Evolutionary conservation across 1,140 invertebrate genomes (phyloP).

Genomic region (Tenebrio molitor): DNA sequence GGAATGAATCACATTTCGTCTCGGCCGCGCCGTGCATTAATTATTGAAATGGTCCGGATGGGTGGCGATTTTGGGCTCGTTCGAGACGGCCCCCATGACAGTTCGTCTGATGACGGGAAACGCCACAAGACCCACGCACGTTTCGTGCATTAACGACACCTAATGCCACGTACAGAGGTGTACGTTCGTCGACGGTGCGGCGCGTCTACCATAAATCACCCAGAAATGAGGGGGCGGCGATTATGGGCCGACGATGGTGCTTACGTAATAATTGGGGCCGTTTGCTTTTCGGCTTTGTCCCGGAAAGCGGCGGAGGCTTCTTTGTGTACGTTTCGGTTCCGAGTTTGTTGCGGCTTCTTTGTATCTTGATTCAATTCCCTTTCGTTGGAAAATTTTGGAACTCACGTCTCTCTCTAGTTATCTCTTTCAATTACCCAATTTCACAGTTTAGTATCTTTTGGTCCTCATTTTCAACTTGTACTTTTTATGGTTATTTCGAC

Average conservation of each 20-base stretch:
- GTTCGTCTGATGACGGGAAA: conserved; percentile 1
- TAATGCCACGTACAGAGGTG: conserved; percentile 12
- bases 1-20: conserved; percentile 21
- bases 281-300: not conserved
- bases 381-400: too few relatives aligned
- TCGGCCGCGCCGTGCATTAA: conserved; percentile 3
- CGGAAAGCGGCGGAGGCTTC: not conserved
- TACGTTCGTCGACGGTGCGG: too few relatives aligned
- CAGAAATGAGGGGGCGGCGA: too few relatives aligned
- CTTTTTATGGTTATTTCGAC: too few relatives aligned
- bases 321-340: too few relatives aligned
- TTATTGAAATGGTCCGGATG: conserved; percentile 13
- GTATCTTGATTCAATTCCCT: too few relatives aligned
- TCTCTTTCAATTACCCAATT: too few relatives aligned
- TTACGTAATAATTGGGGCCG: conserved; percentile 15
- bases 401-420: too few relatives aligned
- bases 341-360: too few relatives aligned
- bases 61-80: conserved; percentile 1
- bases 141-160: conserved; percentile 24
- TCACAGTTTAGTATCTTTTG: too few relatives aligned
- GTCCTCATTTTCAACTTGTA: too few relatives aligned
- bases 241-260: not conserved
- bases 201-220: too few relatives aligned
- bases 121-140: conserved; percentile 5
- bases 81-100: not conserved